Conservation (phyloP, 2,113 vertebrate species). For the Centropus unirufus region DNA sequence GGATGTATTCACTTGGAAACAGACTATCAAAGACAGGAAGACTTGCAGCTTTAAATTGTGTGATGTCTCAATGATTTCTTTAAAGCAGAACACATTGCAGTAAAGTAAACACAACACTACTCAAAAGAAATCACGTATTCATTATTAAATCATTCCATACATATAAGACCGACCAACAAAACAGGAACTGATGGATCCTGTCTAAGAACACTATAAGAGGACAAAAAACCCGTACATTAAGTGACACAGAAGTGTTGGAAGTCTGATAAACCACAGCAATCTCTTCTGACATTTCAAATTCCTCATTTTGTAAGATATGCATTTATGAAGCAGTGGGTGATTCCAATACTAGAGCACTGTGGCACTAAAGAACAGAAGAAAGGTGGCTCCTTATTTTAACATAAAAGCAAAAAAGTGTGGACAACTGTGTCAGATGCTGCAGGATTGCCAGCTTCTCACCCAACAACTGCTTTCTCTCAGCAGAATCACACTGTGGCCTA, state of each 20-base stretch:
- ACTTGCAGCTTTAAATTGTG: not conserved
- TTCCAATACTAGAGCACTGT: accelerated
- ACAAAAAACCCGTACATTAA: not conserved
- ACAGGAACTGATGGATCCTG: not conserved
- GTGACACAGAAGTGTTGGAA: accelerated
- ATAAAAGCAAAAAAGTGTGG: accelerated
- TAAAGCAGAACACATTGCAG: not conserved
- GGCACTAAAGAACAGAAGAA: accelerated
- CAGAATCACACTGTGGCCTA: not conserved
- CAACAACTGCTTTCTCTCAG: not conserved
- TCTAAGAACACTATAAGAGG: not conserved
- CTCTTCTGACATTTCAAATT: not conserved
- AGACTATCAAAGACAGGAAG: not conserved
- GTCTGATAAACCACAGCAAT: not conserved
- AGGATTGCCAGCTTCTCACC: not conserved
- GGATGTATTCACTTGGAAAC: not conserved
- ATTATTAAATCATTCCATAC: not conserved
- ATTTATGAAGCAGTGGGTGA: not conserved
- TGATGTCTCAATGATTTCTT: not conserved
- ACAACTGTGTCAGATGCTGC: not conserved
- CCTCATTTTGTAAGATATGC: not conserved
- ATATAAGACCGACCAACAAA: not conserved
- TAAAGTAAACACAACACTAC: not conserved
- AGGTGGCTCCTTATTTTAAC: not conserved
- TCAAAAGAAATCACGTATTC: not conserved